These are phyloP conservation scores for Hypsopygia costalis DNA, from an alignment of 2,888 invertebrate species.

Conservation along the genomic window DNA sequence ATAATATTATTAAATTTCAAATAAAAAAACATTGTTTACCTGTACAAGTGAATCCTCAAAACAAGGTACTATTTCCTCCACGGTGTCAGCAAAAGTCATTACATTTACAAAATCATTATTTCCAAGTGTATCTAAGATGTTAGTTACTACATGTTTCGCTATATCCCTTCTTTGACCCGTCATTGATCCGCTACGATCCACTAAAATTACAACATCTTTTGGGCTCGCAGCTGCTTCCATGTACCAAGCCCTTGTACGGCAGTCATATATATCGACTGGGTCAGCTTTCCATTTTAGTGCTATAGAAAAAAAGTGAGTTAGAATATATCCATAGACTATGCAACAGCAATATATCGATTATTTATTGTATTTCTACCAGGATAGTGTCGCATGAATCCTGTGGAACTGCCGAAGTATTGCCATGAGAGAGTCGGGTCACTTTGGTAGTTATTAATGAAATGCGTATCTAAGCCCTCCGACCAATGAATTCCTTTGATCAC, in stretches of 20 bases:
- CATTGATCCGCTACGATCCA: slow-evolving; percentile 96
- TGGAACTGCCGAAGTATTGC: slow-evolving; percentile 99
- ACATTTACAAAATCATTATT: slow-evolving; percentile 99
- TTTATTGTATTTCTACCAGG: slow-evolving; percentile 83
- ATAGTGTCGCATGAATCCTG: slow-evolving; percentile 98
- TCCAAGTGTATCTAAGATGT: slow-evolving; percentile 96
- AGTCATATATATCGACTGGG: slow-evolving; percentile 96
- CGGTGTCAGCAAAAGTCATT: slow-evolving; percentile 92
- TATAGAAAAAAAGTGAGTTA: slow-evolving; percentile 34
- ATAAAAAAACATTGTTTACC: slow-evolving; percentile 72
- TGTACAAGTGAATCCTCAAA: slow-evolving; percentile 94
- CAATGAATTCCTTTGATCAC: slow-evolving; percentile 96
- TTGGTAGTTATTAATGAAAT: slow-evolving; percentile 92
- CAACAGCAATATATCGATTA: slow-evolving; percentile 10
- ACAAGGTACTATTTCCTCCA: slow-evolving; percentile 91
- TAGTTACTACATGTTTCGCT: slow-evolving; percentile 91
- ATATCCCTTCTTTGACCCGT: slow-evolving; percentile 93
- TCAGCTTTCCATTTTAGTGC: slow-evolving; percentile 90
- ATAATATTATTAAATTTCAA: too few species aligned
- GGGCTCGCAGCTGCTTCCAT: slow-evolving; percentile 98
- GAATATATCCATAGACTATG: too few species aligned
- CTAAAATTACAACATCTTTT: slow-evolving; percentile 93
- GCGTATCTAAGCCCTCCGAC: slow-evolving; percentile 95
- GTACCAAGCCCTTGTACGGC: slow-evolving; percentile 96
- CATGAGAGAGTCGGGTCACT: slow-evolving; percentile 94